Conservation (phyloP, 2,797 vertebrate species). For the Syngnathus rostellatus region DNA sequence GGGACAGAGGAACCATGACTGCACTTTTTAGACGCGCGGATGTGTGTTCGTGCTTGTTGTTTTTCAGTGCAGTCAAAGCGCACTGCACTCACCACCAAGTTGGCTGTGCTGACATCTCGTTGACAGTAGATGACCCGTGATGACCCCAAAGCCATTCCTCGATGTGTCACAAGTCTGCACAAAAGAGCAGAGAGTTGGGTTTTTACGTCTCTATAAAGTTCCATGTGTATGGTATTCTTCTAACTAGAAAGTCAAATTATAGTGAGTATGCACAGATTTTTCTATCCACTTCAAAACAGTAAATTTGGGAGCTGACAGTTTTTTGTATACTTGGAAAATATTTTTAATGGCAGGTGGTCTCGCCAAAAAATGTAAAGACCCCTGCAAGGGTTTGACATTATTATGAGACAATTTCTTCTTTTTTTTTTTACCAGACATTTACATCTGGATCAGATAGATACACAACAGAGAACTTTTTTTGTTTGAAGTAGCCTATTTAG, state of each 20-base stretch:
- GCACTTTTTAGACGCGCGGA: slow-evolving; percentile 9
- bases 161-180: neutral
- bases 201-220: neutral
- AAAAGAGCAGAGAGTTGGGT: neutral
- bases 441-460: neutral
- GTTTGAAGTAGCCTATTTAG: neutral
- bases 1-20: slow-evolving; percentile 30
- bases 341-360: neutral
- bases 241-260: neutral
- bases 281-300: neutral
- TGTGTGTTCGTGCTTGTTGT: slow-evolving; percentile 3
- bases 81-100: neutral
- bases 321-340: neutral
- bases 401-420: neutral
- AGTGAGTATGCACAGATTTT: neutral
- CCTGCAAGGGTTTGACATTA: neutral
- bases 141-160: neutral
- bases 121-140: neutral
- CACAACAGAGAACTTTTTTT: neutral
- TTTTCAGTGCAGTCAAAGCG: neutral
- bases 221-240: neutral
- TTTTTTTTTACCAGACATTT: neutral
- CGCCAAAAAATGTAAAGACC: neutral
- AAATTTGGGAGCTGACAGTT: neutral
- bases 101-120: neutral